These are phyloP conservation scores for Trogon surrucura DNA, from an alignment of 2,113 vertebrate species.

Conservation along the genomic window DNA sequence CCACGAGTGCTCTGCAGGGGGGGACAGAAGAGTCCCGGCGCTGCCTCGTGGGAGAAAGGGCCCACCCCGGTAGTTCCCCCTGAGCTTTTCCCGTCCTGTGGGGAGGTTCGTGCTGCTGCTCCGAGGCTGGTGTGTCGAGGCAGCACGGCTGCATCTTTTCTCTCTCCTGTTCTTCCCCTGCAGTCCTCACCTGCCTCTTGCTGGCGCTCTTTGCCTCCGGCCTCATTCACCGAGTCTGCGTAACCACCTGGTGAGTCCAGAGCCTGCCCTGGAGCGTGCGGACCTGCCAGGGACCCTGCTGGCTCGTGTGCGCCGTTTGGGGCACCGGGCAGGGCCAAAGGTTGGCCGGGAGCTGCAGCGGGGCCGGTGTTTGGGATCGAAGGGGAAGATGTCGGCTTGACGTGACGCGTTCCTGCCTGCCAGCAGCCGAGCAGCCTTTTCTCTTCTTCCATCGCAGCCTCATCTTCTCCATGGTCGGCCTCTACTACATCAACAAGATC, in stretches of 20 bases:
- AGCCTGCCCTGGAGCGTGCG: background rate
- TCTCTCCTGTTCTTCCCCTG: background rate
- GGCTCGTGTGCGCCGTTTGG: accelerated
- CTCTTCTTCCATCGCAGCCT: conserved; percentile 68
- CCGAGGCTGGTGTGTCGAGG: too few relatives aligned
- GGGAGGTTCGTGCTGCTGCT: background rate
- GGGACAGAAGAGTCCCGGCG: background rate
- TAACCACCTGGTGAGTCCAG: conserved; percentile 91
- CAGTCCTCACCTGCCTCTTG: conserved; percentile 89
- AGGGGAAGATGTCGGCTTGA: background rate
- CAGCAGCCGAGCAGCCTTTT: background rate
- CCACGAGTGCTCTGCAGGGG: accelerated
- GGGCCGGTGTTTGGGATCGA: accelerated
- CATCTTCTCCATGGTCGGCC: conserved; percentile 91
- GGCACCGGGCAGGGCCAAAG: background rate
- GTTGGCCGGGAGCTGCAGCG: background rate
- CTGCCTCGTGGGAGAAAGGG: background rate
- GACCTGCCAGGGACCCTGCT: background rate
- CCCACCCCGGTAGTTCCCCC: background rate
- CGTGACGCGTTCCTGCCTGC: accelerated
- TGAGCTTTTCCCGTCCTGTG: background rate
- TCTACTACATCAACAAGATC: conserved; percentile 98
- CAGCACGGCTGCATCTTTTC: background rate
- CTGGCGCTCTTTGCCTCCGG: conserved; percentile 93
- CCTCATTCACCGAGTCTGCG: conserved; percentile 94